Base-by-base conservation (phyloP, 2,888 invertebrate genomes). In the Scaptomyza tumidula region DNA sequence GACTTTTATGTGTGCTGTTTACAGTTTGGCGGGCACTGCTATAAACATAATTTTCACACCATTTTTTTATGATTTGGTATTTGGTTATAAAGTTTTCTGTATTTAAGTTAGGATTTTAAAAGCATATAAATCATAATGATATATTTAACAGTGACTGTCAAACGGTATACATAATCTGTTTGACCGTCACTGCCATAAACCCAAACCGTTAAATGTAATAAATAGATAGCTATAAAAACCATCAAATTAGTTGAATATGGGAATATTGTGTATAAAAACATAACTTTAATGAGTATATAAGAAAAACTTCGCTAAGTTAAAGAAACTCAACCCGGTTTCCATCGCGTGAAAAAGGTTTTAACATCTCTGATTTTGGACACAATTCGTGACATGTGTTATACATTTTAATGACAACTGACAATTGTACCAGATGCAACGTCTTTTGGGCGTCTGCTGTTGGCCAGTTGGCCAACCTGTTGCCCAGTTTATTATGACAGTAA, bases 401-500 rank as follows among this genome's bases (percentile, higher is more conserved):
- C 48, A 48, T 46, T 63, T 66, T 41, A 54, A 66, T 54, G 77
- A 59, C 54, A 49, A 68, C 68, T 78, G 80, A 70, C 84, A 75
- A 71, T 73, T 70, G 75, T 54, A 52, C 4, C 46, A 29, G 41
- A 5, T 41, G 61, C 48, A 46, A 45, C 29, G 46, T 62, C 68
- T 67, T 75, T 60, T 80, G 78, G 67, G 72, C 72, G 73, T 52
- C 52, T 52, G 52, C 52, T 62, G 29, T 10, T 39, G 45, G 31
- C 78, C 37, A 37, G 39, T 16, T 39, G 14, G 14, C 14, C 39
- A 85, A 84, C 80, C 79, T 79, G 86, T 83, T 83, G 80, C 49
- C 74, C 66, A 56, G 69, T 67, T 71, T 75, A 73, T 87, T 83
- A 87, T 87, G 82, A 83, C 88, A 81, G 81, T 78, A 84, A 84